These are phyloP conservation scores for Nibea coibor DNA, from an alignment of 2,113 vertebrate genomes.

Conservation along the genomic window DNA sequence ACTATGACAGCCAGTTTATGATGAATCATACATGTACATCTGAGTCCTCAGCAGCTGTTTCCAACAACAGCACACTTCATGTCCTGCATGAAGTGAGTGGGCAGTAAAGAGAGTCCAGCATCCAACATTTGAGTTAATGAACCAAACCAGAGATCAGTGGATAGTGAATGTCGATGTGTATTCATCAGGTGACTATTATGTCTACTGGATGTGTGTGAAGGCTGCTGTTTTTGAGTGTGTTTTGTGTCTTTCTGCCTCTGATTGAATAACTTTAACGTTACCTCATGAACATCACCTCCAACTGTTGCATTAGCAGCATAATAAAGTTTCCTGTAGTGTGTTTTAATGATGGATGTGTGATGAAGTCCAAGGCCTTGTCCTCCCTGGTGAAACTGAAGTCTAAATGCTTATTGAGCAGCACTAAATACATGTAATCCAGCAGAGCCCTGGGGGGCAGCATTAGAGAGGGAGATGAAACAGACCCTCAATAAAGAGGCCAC, in stretches of 20 bases:
- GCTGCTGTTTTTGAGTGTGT: too few relatives aligned
- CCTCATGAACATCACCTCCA: neutral
- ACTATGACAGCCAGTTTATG: neutral
- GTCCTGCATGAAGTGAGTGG: neutral
- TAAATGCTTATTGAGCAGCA: constrained; percentile 36
- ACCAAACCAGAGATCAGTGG: neutral
- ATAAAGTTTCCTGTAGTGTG: neutral
- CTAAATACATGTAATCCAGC: constrained; percentile 39
- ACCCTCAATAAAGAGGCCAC: constrained; percentile 22
- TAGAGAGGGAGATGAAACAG: constrained; percentile 34
- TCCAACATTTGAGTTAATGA: neutral
- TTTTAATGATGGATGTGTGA: neutral
- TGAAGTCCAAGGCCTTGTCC: neutral
- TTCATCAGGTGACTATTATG: neutral
- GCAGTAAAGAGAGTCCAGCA: neutral
- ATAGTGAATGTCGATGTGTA: neutral
- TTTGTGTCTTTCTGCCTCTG: neutral
- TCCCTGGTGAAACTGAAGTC: constrained; percentile 19
- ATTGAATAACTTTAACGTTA: neutral
- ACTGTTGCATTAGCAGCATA: neutral
- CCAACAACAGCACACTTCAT: neutral
- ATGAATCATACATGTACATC: neutral
- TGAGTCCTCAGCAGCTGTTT: neutral
- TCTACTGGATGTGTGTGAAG: neutral
- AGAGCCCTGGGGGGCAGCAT: constrained; percentile 29